phyloP scores from a whole-genome alignment of 2,797 vertebrate genomes.

The Eospalax fontanierii region DNA sequence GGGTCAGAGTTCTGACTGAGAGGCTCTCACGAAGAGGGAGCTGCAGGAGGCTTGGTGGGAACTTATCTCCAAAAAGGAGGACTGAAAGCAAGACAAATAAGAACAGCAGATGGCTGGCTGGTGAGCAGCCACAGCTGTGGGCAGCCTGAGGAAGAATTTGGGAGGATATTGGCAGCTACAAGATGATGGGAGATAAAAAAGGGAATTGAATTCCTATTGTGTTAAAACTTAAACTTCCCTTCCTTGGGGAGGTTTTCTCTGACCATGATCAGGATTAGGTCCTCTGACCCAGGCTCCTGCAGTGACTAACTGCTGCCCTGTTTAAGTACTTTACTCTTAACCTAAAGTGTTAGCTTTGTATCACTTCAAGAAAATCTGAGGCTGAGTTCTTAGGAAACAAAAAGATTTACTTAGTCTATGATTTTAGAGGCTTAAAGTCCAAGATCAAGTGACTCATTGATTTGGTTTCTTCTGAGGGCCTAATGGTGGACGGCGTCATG shows the following conservation, averaged over 20 bases:
- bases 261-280: not conserved
- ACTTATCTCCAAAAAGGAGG: not conserved
- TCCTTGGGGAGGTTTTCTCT: not conserved
- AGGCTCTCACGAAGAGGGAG: not conserved
- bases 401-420: not conserved
- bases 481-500: not conserved
- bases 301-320: not conserved
- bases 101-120: not conserved
- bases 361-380: not conserved
- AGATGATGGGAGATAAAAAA: not conserved
- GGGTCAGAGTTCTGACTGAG: not conserved
- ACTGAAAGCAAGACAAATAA: not conserved
- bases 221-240: conserved; percentile 8
- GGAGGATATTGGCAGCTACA: not conserved
- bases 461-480: not conserved
- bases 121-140: accelerated
- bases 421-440: not conserved
- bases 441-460: not conserved
- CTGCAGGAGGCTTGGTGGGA: not conserved
- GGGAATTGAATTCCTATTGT: not conserved
- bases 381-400: not conserved
- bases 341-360: not conserved
- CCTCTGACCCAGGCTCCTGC: not conserved
- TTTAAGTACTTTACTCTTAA: not conserved
- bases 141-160: not conserved